phyloP scores from a whole-genome alignment of 2,888 invertebrate species.

The Pseudococcus jackbeardsleyi region DNA sequence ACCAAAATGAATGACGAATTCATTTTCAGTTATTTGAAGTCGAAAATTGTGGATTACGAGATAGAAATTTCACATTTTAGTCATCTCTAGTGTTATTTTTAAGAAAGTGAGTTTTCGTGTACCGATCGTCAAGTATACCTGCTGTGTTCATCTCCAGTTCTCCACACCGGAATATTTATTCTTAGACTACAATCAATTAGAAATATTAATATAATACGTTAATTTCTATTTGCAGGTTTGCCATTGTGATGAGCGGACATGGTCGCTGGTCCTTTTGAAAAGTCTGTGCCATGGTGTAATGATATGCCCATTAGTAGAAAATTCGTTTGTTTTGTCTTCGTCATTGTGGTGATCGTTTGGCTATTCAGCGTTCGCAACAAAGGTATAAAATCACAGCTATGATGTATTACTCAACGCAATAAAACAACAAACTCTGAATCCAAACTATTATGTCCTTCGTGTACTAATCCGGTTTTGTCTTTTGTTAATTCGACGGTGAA shows the following conservation, averaged over 20 bases:
- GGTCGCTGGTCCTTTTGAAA: conserved; percentile 36
- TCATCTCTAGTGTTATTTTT: too few relatives aligned
- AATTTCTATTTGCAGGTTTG: conserved; percentile 12
- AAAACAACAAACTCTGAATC: background rate
- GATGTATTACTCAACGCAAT: background rate
- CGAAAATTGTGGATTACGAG: too few relatives aligned
- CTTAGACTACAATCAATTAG: background rate
- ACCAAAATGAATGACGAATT: too few relatives aligned
- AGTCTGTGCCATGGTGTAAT: conserved; percentile 50
- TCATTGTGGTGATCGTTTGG: conserved; percentile 46
- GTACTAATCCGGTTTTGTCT: conserved; percentile 41
- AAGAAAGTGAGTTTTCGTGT: too few relatives aligned
- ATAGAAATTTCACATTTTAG: too few relatives aligned
- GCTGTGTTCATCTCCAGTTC: background rate
- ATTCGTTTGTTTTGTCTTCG: conserved; percentile 42
- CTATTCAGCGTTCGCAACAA: conserved; percentile 51
- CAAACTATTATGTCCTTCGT: conserved; percentile 18
- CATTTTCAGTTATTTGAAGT: too few relatives aligned
- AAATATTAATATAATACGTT: background rate
- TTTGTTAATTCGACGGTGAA: conserved; percentile 8
- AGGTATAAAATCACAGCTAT: conserved; percentile 21
- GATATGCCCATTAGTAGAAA: conserved; percentile 62
- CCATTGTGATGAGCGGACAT: conserved; percentile 60
- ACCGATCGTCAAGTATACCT: too few relatives aligned
- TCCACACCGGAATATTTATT: background rate